Conservation (phyloP, 2,888 invertebrate genomes). For the Drosophila mimetica region DNA sequence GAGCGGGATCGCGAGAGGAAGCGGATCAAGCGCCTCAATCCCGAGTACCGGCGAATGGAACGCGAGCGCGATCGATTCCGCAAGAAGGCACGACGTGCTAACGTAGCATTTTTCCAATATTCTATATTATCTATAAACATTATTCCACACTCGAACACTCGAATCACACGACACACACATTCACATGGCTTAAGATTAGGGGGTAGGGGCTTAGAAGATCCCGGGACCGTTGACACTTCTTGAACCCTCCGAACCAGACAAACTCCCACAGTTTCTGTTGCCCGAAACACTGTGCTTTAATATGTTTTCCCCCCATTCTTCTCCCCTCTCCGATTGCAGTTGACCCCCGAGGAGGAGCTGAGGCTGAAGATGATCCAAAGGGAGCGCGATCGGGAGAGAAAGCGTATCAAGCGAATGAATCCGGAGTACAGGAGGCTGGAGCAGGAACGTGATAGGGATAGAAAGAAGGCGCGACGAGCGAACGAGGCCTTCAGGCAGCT, state of each 20-base stretch:
- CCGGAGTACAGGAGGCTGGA: conserved; percentile 82
- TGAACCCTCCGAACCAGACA: conserved; percentile 35
- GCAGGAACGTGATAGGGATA: conserved; percentile 82
- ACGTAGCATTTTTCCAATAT: conserved; percentile 80
- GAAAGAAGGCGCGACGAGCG: conserved; percentile 82
- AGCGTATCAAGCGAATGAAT: conserved; percentile 82
- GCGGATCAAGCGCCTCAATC: conserved; percentile 62
- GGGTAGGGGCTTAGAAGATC: conserved; percentile 32
- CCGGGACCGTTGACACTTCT: conserved; percentile 36
- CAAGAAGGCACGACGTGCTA: conserved; percentile 78
- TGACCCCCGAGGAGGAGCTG: conserved; percentile 82
- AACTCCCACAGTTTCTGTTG: conserved; percentile 39
- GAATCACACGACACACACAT: conserved; percentile 29
- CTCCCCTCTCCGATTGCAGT: conserved; percentile 59
- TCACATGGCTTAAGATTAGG: conserved; percentile 30
- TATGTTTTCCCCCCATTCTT: conserved; percentile 48
- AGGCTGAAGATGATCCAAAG: conserved; percentile 82
- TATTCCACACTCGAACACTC: conserved; percentile 28
- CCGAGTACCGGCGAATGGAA: conserved; percentile 63
- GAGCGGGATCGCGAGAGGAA: conserved; percentile 68
- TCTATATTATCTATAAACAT: conserved; percentile 50
- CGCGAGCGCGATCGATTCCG: conserved; percentile 77
- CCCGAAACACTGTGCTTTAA: conserved; percentile 66
- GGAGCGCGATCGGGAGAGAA: conserved; percentile 82
- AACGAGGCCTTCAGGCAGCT: conserved; percentile 81